Base-by-base conservation (phyloP, 2,113 vertebrate species). In the Erinaceus europaeus region DNA sequence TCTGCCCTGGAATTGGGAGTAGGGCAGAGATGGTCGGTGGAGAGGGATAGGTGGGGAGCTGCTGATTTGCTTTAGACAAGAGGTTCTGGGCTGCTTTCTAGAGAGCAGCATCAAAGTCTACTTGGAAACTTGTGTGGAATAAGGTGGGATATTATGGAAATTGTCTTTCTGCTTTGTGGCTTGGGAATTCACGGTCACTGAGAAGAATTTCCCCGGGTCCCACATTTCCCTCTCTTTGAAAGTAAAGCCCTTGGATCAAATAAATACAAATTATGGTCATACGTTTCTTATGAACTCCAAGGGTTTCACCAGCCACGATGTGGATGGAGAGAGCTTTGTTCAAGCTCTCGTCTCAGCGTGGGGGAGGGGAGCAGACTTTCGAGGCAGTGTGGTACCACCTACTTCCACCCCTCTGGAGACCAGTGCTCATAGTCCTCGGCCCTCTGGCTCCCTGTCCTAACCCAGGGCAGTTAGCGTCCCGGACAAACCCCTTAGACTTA, bases 181-280 rank as follows among this genome's bases (percentile, higher is more conserved):
- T 89, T 80, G 25, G 48, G 67, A 92, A 85, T 86, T 86, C 93
- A 88, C 2, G 40, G 68, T 89, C 87, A 84, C 1, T 50, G 89
- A 81, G 79, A 90, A 57, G 92, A 88, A 90, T 88, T 93, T 86
- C 86, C 76, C 62, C 61, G 20, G 73, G 76, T 69, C 59, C 80
- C 72, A 12, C 59, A 65, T 69, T 90, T 84, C 44, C 87, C n/a
- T 25, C 17, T 67, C 75, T 91, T 92, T 80, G 84, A 91, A 92
- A 91, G 85, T 50, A 61, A 91, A 73, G 62, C 52, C 72, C 88
- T 83, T 36, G 84, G 86, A 72, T 83, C 83, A 90, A 73, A 90
- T 84, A 82, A 87, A 73, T 61, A 62, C 36, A 88, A 76, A 80
- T 86, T 64, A 80, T 8, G 38, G 67, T 29, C 48, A 29, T 34